Percentiles rank a stretch among this genome's conserved stretches.
phyloP scores from a whole-genome alignment of 2,888 invertebrate species.

The Polyommatus iphigenia region DNA sequence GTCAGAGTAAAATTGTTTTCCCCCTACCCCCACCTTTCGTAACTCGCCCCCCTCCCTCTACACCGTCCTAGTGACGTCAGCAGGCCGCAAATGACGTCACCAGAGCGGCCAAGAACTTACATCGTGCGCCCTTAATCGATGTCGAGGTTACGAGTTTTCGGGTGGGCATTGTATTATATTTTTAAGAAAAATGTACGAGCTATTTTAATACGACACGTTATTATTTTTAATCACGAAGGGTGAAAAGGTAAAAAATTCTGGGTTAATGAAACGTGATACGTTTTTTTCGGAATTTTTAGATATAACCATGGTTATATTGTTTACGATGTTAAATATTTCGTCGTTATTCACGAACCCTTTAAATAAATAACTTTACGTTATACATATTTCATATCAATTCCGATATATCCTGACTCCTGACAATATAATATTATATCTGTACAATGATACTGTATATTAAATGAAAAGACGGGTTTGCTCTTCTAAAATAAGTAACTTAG shows the following conservation, averaged over 20 bases:
- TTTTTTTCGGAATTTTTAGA: neutral
- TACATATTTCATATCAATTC: neutral
- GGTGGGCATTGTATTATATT: slow-evolving; percentile 36
- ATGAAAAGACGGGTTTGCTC: neutral
- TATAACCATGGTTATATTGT: neutral
- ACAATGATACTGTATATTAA: neutral
- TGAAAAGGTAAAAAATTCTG: slow-evolving; percentile 3
- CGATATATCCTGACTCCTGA: neutral
- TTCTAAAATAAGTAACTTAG: neutral
- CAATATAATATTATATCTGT: neutral
- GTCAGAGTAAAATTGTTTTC: slow-evolving; percentile 69
- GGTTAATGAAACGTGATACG: slow-evolving; percentile 10
- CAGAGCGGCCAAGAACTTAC: slow-evolving; percentile 63
- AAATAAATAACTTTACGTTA: neutral
- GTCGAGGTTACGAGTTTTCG: slow-evolving; percentile 39
- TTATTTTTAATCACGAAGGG: neutral
- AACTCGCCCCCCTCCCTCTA: slow-evolving; percentile 46
- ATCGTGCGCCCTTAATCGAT: slow-evolving; percentile 66
- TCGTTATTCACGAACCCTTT: neutral
- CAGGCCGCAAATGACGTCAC: slow-evolving; percentile 14
- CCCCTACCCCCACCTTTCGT: slow-evolving; percentile 51
- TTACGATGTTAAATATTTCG: neutral
- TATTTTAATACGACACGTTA: slow-evolving; percentile 10
- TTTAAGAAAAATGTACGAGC: neutral
- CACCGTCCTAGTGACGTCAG: slow-evolving; percentile 59